These are phyloP conservation scores for Halichondria panicea DNA, from an alignment of 37 sponge, comb jelly and placozoan species.

Conservation along the genomic window DNA sequence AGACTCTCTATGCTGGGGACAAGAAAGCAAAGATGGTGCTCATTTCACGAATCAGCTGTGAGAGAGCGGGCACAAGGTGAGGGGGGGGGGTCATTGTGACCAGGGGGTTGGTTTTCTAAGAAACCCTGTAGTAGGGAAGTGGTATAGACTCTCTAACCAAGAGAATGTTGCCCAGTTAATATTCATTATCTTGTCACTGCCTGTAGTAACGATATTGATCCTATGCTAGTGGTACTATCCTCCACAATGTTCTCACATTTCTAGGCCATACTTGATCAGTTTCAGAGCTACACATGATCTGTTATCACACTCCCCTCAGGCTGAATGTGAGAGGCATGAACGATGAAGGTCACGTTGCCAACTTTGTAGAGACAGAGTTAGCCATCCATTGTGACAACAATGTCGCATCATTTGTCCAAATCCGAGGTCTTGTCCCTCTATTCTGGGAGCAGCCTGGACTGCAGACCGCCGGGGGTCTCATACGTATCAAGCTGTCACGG, in stretches of 20 bases:
- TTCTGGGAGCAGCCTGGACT: conserved; percentile 97
- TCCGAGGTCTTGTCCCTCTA: conserved; percentile 93
- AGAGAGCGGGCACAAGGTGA: conserved; percentile 90
- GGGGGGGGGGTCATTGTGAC: not conserved
- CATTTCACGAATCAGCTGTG: conserved; percentile 90
- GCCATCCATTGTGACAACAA: conserved; percentile 58
- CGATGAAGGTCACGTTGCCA: conserved; percentile 93
- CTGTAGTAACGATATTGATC: not conserved
- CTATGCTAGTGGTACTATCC: not conserved
- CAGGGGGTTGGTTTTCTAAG: not conserved
- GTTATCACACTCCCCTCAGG: conserved; percentile 23
- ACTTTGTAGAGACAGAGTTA: conserved; percentile 98
- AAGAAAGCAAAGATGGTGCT: conserved; percentile 80
- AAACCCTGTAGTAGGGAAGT: too few species aligned
- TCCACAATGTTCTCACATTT: not conserved
- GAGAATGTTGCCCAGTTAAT: too few species aligned
- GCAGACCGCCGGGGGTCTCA: conserved; percentile 56
- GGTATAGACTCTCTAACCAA: too few species aligned
- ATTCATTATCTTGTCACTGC: not conserved
- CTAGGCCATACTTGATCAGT: not conserved
- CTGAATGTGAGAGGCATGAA: conserved; percentile 89
- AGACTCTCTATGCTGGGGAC: conserved; percentile 84
- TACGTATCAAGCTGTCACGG: conserved; percentile 73
- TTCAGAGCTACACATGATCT: too few species aligned
- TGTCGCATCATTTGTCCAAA: conserved; percentile 82